phyloP scores from a whole-genome alignment of 1,140 invertebrate genomes.

The Pentalonia nigronervosa region DNA sequence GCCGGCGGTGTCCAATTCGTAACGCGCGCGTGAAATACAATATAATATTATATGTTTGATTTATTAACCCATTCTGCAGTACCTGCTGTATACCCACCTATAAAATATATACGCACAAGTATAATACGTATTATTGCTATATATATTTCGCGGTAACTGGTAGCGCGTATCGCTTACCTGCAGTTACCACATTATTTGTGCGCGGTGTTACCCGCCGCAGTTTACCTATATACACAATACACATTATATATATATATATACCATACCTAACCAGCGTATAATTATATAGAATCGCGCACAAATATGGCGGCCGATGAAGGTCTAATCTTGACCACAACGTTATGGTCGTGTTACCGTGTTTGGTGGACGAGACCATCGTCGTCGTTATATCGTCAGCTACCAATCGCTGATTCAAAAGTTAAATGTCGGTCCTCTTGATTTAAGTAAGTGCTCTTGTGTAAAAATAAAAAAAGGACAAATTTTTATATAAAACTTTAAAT shows the following conservation, averaged over 20 bases:
- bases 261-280: not conserved
- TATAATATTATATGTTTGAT: not conserved
- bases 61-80: not conserved
- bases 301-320: not conserved
- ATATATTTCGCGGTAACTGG: not conserved
- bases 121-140: not conserved
- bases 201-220: not conserved
- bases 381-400: not conserved
- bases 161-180: not conserved
- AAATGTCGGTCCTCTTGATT: not conserved
- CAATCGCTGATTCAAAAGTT: not conserved
- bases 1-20: not conserved
- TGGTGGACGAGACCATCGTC: too few relatives aligned
- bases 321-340: not conserved
- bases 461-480: too few relatives aligned
- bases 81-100: too few relatives aligned
- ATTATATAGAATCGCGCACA: not conserved
- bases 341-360: not conserved
- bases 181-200: not conserved
- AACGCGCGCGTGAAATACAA: not conserved
- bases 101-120: too few relatives aligned
- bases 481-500: too few relatives aligned
- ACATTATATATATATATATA: not conserved
- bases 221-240: not conserved
- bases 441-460: too few relatives aligned